Evolutionary conservation across 1,140 invertebrate genomes (phyloP).

Genomic region (Saxidomus purpurata): DNA sequence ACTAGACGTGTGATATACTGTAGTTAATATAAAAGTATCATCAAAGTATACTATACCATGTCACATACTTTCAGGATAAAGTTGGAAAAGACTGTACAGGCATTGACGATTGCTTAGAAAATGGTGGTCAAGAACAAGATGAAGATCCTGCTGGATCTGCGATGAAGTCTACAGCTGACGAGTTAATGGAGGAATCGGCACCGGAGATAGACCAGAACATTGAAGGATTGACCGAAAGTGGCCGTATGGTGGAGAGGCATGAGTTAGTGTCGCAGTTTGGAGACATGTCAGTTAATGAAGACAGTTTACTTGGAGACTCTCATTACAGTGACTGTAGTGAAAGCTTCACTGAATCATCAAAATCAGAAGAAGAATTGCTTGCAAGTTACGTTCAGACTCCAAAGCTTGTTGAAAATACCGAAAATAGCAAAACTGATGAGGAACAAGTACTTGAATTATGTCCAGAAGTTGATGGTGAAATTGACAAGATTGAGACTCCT

Average conservation of each 20-base stretch:
- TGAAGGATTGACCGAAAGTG: not conserved
- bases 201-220: too few relatives aligned
- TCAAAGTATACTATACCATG: too few relatives aligned
- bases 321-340: constrained; percentile 18
- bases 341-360: constrained; percentile 22
- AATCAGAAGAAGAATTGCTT: constrained; percentile 50
- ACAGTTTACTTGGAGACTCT: constrained; percentile 8
- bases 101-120: not conserved
- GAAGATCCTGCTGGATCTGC: too few relatives aligned
- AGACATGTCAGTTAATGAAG: constrained; percentile 29
- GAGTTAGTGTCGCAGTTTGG: constrained; percentile 12
- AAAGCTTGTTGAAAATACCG: not conserved
- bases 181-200: too few relatives aligned
- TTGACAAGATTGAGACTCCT: not conserved
- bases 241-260: not conserved
- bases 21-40: too few relatives aligned
- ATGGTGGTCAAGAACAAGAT: not conserved
- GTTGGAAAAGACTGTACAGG: too few relatives aligned
- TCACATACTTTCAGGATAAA: too few relatives aligned
- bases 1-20: too few relatives aligned
- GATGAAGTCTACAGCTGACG: too few relatives aligned
- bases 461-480: not conserved
- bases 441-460: too few relatives aligned
- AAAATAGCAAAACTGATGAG: not conserved
- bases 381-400: constrained; percentile 16